These are phyloP conservation scores for Ips typographus DNA, from an alignment of 1,140 invertebrate genomes.

Conservation along the genomic window DNA sequence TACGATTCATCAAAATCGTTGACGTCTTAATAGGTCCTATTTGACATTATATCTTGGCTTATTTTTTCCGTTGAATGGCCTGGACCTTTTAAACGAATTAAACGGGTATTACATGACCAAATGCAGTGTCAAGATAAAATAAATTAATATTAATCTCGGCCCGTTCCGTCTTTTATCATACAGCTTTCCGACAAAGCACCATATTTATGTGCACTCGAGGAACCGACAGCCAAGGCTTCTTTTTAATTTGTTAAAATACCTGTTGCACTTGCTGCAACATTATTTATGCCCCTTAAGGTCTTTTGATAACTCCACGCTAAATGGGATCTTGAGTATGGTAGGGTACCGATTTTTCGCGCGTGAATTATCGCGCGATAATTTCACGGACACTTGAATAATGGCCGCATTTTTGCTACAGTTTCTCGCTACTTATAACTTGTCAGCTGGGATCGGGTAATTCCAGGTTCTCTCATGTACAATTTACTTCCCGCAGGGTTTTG, in stretches of 20 bases:
- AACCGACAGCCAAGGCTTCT: constrained; percentile 25
- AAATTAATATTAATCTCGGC: constrained; percentile 38
- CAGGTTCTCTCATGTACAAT: no score
- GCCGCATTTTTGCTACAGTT: constrained; percentile 5
- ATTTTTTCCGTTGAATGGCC: constrained; percentile 31
- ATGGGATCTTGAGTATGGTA: constrained; percentile 4
- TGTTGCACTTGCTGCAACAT: constrained; percentile 23
- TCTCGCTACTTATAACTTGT: neutral
- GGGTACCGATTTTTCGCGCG: constrained; percentile 5
- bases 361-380: constrained; percentile 8
- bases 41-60: constrained; percentile 38
- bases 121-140: constrained; percentile 38
- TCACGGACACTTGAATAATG: neutral
- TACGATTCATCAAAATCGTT: constrained; percentile 36
- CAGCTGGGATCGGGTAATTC: no score
- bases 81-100: constrained; percentile 34
- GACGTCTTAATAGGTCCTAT: constrained; percentile 39
- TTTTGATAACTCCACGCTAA: constrained; percentile 17
- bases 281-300: constrained; percentile 21
- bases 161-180: constrained; percentile 25
- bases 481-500: no score
- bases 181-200: constrained; percentile 29
- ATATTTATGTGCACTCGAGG: constrained; percentile 29
- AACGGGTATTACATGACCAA: constrained; percentile 34
- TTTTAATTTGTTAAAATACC: constrained; percentile 32